Evolutionary conservation across 2,888 invertebrate genomes (phyloP).

Genomic region (Eupelmus urozonus): DNA sequence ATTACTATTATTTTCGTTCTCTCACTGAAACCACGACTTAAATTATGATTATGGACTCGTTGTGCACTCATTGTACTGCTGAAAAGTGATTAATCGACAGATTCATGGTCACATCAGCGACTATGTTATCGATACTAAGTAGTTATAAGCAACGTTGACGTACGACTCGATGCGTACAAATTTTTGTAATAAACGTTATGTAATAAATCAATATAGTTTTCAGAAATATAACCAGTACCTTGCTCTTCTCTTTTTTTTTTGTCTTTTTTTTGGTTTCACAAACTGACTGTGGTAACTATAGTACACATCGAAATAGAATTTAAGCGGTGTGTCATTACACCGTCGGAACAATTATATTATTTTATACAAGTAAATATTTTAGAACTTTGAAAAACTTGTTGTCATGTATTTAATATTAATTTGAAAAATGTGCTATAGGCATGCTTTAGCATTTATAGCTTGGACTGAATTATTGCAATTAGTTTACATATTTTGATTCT

Average conservation of each 20-base stretch:
- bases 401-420: constrained; percentile 30
- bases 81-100: constrained; percentile 47
- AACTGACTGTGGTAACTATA: constrained; percentile 21
- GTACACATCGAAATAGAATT: constrained; percentile 40
- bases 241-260: constrained; percentile 3
- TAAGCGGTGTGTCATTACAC: constrained; percentile 23
- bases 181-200: constrained; percentile 48
- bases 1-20: constrained; percentile 34
- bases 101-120: constrained; percentile 31
- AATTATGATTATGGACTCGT: constrained; percentile 49
- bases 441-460: constrained; percentile 48
- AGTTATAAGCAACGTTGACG: constrained; percentile 53
- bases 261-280: constrained; percentile 13
- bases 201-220: constrained; percentile 51
- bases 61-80: constrained; percentile 55
- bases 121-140: constrained; percentile 46
- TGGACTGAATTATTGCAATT: constrained; percentile 48
- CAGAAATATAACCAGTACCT: constrained; percentile 30
- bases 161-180: constrained; percentile 41
- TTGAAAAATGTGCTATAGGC: constrained; percentile 37
- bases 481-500: constrained; percentile 47
- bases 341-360: constrained; percentile 33
- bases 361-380: constrained; percentile 42
- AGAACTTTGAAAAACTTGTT: constrained; percentile 35
- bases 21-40: constrained; percentile 35